phyloP scores from a whole-genome alignment of 2,888 invertebrate genomes.

The Drosophila greeni region DNA sequence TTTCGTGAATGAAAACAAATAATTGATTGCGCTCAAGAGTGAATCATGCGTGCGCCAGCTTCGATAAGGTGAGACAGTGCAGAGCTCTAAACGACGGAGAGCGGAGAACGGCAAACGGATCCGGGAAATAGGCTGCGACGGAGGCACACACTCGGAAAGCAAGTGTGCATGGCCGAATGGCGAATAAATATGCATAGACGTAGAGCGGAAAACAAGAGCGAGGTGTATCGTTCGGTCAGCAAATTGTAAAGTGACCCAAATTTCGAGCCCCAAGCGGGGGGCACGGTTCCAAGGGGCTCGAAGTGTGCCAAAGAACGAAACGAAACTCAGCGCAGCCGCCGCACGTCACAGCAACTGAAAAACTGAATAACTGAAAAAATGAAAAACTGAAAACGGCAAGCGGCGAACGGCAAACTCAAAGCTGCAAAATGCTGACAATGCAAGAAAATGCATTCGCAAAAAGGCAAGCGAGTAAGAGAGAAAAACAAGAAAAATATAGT shows the following conservation, averaged over 20 bases:
- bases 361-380: slow-evolving; percentile 10
- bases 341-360: slow-evolving; percentile 40
- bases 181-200: slow-evolving; percentile 52
- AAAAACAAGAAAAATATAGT: slow-evolving; percentile 25
- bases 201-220: slow-evolving; percentile 51
- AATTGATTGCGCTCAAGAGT: slow-evolving; percentile 60
- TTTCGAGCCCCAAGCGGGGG: slow-evolving; percentile 48
- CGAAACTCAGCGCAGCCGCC: slow-evolving; percentile 50
- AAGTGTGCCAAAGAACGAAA: slow-evolving; percentile 69
- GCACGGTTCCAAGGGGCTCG: slow-evolving; percentile 40
- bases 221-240: slow-evolving; percentile 64
- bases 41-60: slow-evolving; percentile 62
- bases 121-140: slow-evolving; percentile 56
- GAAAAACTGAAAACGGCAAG: slow-evolving; percentile 20
- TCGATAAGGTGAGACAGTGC: slow-evolving; percentile 43
- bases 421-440: slow-evolving; percentile 69
- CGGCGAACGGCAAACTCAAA: slow-evolving; percentile 35
- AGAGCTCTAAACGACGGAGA: slow-evolving; percentile 7
- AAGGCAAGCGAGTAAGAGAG: slow-evolving; percentile 22
- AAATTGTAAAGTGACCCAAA: slow-evolving; percentile 74
- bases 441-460: slow-evolving; percentile 69
- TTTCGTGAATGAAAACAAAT: slow-evolving; percentile 65
- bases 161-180: slow-evolving; percentile 56
- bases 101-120: slow-evolving; percentile 8
- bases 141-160: slow-evolving; percentile 42